Evolutionary conservation across 35 echinoderm and acorn worm genomes (phyloP).

Genomic region (Patiria miniata): DNA sequence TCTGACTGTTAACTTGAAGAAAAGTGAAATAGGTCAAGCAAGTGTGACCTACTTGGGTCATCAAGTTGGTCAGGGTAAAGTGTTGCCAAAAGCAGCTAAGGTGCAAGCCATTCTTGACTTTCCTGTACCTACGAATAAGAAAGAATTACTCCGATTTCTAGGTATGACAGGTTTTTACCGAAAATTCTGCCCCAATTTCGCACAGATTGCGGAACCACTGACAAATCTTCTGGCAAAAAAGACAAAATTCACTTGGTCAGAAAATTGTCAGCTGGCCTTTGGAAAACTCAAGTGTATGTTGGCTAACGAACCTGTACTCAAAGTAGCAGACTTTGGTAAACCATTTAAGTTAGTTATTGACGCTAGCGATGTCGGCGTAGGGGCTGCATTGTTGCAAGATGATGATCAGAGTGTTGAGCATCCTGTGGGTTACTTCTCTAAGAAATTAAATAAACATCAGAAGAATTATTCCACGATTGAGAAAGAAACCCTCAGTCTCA

Average conservation of each 20-base stretch:
- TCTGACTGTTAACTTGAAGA: not conserved
- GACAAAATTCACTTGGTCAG: conserved; percentile 47
- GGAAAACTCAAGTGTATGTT: conserved; percentile 59
- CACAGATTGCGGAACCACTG: conserved; percentile 39
- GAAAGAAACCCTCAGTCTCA: conserved; percentile 51
- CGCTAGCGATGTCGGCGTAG: conserved; percentile 72
- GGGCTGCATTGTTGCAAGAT: conserved; percentile 58
- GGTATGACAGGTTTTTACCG: conserved; percentile 77
- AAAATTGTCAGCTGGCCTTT: conserved; percentile 58
- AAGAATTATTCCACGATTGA: conserved; percentile 62
- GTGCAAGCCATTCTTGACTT: conserved; percentile 57
- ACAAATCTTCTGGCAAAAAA: conserved; percentile 57
- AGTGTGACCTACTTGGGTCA: conserved; percentile 44
- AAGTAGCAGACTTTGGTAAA: conserved; percentile 56
- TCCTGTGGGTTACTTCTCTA: conserved; percentile 76
- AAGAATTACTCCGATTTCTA: conserved; percentile 65
- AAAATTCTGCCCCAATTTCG: conserved; percentile 71
- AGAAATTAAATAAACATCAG: conserved; percentile 65
- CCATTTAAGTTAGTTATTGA: conserved; percentile 60
- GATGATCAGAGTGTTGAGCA: conserved; percentile 50
- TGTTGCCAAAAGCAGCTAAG: conserved; percentile 47
- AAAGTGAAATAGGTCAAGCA: conserved; percentile 36
- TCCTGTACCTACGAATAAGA: conserved; percentile 36
- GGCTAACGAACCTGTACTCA: conserved; percentile 47
- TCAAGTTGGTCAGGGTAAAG: conserved; percentile 52